Conservation (phyloP, 1,140 invertebrate species). For the Geopemphigus sp. region DNA sequence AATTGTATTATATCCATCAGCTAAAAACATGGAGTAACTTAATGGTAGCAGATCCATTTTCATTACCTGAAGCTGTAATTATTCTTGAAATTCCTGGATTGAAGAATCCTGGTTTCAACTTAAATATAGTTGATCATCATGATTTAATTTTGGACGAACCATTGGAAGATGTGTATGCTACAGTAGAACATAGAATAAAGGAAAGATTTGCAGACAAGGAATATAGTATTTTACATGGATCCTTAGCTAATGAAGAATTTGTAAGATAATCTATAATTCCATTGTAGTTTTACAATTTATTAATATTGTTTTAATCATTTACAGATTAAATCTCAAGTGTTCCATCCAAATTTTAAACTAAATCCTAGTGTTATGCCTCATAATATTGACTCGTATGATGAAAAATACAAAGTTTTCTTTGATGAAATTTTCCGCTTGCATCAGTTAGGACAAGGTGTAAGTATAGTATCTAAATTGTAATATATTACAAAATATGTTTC, state of each 20-base stretch:
- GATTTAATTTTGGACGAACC: conserved; percentile 17
- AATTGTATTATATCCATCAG: neutral
- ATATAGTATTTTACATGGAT: conserved; percentile 3
- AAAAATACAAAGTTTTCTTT: neutral
- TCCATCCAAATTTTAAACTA: conserved; percentile 15
- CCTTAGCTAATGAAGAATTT: conserved; percentile 14
- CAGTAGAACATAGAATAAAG: conserved; percentile 5
- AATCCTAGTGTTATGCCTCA: conserved; percentile 3
- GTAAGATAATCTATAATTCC: conserved; percentile 5
- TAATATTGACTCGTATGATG: neutral
- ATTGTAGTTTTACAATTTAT: neutral
- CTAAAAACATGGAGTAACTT: conserved; percentile 9
- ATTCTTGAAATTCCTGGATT: neutral
- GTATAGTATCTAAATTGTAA: too few relatives aligned
- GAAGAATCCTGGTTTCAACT: neutral
- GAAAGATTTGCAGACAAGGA: neutral
- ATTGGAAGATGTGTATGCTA: neutral
- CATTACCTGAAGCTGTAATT: conserved; percentile 32
- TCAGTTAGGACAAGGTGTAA: conserved; percentile 7
- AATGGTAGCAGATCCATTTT: neutral
- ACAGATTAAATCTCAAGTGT: conserved; percentile 7
- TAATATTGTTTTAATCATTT: neutral
- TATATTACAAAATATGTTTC: too few relatives aligned
- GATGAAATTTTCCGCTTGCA: conserved; percentile 6
- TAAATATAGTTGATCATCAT: conserved; percentile 10